Percentiles rank a stretch among this genome's conserved stretches.
Evolutionary conservation across 2,888 invertebrate species (phyloP).

Genomic region (Thalpophila matura): DNA sequence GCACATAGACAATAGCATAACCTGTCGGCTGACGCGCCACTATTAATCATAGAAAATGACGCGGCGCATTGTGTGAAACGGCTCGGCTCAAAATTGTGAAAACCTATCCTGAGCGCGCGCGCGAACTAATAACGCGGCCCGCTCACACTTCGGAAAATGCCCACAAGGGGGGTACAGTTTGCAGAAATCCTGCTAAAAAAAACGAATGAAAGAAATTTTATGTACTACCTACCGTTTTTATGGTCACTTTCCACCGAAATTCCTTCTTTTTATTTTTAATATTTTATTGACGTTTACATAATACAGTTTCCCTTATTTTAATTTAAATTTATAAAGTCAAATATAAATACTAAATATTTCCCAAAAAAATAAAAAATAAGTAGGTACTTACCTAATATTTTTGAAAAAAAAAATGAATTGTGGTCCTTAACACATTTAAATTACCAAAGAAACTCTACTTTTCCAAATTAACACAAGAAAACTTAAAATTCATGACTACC

Average conservation of each 20-base stretch:
- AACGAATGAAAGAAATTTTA: background rate
- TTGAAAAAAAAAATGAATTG: too few relatives aligned
- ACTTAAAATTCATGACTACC: too few relatives aligned
- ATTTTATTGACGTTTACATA: background rate
- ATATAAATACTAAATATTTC: too few relatives aligned
- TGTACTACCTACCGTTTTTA: background rate
- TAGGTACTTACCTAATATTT: too few relatives aligned
- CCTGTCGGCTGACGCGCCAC: slow-evolving; percentile 72
- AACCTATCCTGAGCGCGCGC: slow-evolving; percentile 84
- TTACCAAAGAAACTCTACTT: too few relatives aligned
- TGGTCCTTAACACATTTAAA: too few relatives aligned
- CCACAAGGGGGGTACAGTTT: slow-evolving; percentile 79
- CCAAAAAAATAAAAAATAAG: too few relatives aligned
- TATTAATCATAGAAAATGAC: slow-evolving; percentile 90
- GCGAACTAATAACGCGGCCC: slow-evolving; percentile 86
- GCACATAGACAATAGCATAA: slow-evolving; percentile 52
- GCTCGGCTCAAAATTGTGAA: slow-evolving; percentile 88
- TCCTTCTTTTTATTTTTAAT: background rate
- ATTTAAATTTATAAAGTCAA: too few relatives aligned
- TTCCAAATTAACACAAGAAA: too few relatives aligned
- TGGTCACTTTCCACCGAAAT: background rate
- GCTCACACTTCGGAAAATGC: slow-evolving; percentile 85
- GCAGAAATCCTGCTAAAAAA: slow-evolving; percentile 64
- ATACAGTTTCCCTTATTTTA: too few relatives aligned
- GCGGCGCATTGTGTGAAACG: slow-evolving; percentile 82